Evolutionary conservation across 2,113 vertebrate species (phyloP), one percentile per base, ranked within the genome.

Genomic region (Podocnemis expansa): DNA sequence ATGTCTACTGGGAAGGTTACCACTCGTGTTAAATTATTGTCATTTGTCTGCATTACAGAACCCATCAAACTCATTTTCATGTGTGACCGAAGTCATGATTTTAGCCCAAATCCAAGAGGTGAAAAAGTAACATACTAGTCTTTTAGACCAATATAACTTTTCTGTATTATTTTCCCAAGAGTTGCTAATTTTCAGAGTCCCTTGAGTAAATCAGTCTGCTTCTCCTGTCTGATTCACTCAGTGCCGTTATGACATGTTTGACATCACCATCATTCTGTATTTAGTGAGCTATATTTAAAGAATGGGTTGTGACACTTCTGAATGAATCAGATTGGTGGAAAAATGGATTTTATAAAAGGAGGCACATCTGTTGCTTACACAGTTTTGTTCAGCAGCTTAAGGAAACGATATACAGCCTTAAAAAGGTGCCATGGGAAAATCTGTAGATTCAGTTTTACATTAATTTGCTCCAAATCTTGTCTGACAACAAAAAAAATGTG

Each of bases 291-390:
- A 7, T 1, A 5, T 73, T 63, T 54, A 82, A 93, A 91, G 60
- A 94, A 86, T 63, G 82, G 89, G 90, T 84, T 91, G 84, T 95
- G 95, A 94, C 82, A 78, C 89, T 87, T 87, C 29, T 70, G 93
- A 96, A 84, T 91, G 93, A 93, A 90, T 90, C 63, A 76, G 73
- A 78, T 81, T 76, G 73, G 63, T 70, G 19, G 78, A 87, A 70
- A 82, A 81, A 75, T 51, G 17, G 78, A 12, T 91, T 93, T 93
- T 85, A 51, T 90, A n/a, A 87, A 85, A 79, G 38, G 1, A 1
- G 85, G 88, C 88, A 82, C 93, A 96, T 90, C 88, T 97, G 94
- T 88, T 52, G 49, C 73, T 85, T 80, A 25, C 24, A 1, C 80
- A 58, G 13, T 85, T 97, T 88, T 75, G 56, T 84, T 91, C 2